These are phyloP conservation scores for Molossus molossus DNA, from an alignment of 2,797 vertebrate species.

Conservation along the genomic window DNA sequence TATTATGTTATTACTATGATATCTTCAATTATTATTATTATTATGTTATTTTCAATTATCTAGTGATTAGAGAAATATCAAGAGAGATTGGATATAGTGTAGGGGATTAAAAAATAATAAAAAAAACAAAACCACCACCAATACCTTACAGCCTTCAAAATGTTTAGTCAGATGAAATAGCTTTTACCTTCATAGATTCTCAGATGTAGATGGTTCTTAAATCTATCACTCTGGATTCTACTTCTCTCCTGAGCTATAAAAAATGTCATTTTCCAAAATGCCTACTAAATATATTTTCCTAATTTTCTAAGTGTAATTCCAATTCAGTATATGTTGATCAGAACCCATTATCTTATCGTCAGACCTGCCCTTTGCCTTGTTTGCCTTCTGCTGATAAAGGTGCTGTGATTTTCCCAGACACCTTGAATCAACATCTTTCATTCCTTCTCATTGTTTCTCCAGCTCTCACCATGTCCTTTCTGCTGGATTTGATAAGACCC, in stretches of 20 bases:
- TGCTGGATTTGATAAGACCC: background rate
- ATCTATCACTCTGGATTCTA: background rate
- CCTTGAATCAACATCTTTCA: background rate
- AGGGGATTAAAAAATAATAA: background rate
- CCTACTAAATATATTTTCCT: background rate
- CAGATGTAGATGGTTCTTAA: background rate
- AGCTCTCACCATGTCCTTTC: background rate
- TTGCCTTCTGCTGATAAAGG: background rate
- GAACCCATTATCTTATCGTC: background rate
- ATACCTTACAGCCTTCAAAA: background rate
- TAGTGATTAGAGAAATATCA: background rate
- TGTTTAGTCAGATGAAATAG: background rate
- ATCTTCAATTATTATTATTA: background rate
- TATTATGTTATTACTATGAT: background rate
- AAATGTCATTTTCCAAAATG: background rate
- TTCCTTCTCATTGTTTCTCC: background rate
- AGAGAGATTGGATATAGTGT: background rate
- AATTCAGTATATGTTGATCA: background rate
- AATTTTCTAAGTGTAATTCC: background rate
- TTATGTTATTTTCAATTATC: background rate
- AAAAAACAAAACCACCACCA: background rate
- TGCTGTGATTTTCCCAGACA: background rate
- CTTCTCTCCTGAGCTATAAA: background rate
- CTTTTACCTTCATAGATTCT: background rate
- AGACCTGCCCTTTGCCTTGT: background rate